These are phyloP conservation scores for Eurosta solidaginis DNA, from an alignment of 1,140 invertebrate genomes.

Conservation along the genomic window DNA sequence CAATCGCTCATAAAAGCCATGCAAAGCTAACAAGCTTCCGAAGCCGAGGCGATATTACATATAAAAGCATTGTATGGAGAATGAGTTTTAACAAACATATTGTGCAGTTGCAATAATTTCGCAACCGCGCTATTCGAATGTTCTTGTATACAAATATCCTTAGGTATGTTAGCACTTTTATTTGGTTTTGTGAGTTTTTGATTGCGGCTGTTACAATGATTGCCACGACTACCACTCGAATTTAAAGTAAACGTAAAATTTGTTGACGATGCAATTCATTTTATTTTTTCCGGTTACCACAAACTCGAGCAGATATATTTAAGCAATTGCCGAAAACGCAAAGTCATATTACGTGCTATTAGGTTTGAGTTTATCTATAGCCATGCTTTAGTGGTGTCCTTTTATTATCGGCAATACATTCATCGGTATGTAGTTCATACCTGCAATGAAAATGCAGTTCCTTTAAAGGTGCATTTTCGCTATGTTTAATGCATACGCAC, in stretches of 20 bases:
- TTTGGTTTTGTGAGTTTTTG: neutral
- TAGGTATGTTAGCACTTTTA: neutral
- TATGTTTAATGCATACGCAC: no score
- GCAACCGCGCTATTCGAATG: neutral
- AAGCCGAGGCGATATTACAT: neutral
- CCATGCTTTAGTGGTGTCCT: no score
- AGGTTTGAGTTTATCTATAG: neutral
- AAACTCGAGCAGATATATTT: neutral
- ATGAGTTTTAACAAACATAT: neutral
- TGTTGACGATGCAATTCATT: slow-evolving; percentile 5
- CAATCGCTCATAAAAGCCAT: slow-evolving; percentile 23
- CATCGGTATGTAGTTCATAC: no score
- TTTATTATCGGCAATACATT: no score
- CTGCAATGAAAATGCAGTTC: no score
- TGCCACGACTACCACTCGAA: slow-evolving; percentile 13
- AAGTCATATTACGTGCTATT: neutral
- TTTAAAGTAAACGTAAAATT: slow-evolving; percentile 18
- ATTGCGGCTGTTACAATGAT: slow-evolving; percentile 20
- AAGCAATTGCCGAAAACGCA: neutral
- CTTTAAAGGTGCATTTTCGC: no score
- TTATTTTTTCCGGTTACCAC: neutral
- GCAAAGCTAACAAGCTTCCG: slow-evolving; percentile 13
- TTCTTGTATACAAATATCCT: neutral
- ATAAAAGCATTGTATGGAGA: neutral
- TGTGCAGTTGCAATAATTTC: slow-evolving; percentile 18